Evolutionary conservation across 2,797 vertebrate genomes (phyloP).

Genomic region (Enteromius anoplus): DNA sequence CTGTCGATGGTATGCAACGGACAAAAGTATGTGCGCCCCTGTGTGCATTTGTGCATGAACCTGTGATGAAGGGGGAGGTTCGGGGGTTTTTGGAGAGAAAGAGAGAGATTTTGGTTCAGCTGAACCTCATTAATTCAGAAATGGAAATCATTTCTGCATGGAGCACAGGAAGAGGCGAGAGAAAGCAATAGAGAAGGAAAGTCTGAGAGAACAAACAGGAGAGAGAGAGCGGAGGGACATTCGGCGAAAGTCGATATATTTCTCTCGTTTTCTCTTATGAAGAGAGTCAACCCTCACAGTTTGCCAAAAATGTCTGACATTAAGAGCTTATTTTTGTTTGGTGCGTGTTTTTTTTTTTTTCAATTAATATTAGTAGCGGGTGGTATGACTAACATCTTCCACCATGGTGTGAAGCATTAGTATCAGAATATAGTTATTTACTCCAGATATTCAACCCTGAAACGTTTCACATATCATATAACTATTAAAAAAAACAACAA

Average conservation of each 20-base stretch:
- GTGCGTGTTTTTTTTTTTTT: not conserved
- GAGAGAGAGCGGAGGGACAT: slow-evolving; percentile 39
- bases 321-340: slow-evolving; percentile 21
- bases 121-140: slow-evolving; percentile 89
- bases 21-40: slow-evolving; percentile 59
- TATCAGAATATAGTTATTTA: not conserved
- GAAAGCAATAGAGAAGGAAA: slow-evolving; percentile 60
- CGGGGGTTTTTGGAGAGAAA: slow-evolving; percentile 52
- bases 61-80: slow-evolving; percentile 2
- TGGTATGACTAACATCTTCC: not conserved
- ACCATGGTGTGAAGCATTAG: not conserved
- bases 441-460: not conserved
- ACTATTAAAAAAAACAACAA: not conserved
- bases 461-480: too few relatives aligned
- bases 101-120: slow-evolving; percentile 80
- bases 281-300: slow-evolving; percentile 35
- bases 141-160: slow-evolving; percentile 69
- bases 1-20: slow-evolving; percentile 51
- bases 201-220: slow-evolving; percentile 60
- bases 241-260: slow-evolving; percentile 35
- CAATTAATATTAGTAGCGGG: not conserved
- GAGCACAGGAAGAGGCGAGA: slow-evolving; percentile 40
- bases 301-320: slow-evolving; percentile 33
- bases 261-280: slow-evolving; percentile 46
- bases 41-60: slow-evolving; percentile 57